A percentile compares a stretch with the other conserved stretches of the same genome.
These are phyloP conservation scores for Drosophila subsilvestris DNA, from an alignment of 2,888 invertebrate genomes.

Conservation along the genomic window DNA sequence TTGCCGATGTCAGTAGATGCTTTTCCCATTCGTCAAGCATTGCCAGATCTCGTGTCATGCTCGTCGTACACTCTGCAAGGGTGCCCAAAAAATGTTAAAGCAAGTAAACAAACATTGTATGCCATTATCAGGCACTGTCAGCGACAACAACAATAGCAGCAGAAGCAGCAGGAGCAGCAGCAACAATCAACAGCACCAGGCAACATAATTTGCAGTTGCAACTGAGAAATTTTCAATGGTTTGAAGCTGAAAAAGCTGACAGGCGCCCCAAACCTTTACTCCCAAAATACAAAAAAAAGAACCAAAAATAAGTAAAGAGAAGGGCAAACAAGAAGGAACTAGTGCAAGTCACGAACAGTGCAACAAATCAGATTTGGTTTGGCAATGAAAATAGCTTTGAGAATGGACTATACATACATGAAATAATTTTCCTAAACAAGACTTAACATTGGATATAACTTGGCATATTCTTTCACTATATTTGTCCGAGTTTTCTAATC, in stretches of 20 bases:
- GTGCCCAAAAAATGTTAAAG: constrained; percentile 61
- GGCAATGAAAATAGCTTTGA: neutral
- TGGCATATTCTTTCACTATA: too few relatives aligned
- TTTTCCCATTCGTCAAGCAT: neutral
- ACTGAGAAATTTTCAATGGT: constrained; percentile 73
- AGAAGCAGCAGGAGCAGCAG: constrained; percentile 26
- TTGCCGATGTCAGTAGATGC: neutral
- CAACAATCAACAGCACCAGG: constrained; percentile 63
- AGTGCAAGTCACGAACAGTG: constrained; percentile 25
- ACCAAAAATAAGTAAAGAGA: neutral
- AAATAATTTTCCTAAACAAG: neutral
- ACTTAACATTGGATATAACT: too few relatives aligned
- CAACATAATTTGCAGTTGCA: constrained; percentile 77
- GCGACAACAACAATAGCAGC: constrained; percentile 54
- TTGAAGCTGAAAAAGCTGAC: constrained; percentile 60
- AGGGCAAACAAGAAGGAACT: constrained; percentile 11
- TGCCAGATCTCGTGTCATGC: neutral
- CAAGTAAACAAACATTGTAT: constrained; percentile 77
- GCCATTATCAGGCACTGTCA: constrained; percentile 73
- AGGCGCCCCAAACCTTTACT: constrained; percentile 15
- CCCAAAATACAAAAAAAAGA: constrained; percentile 21
- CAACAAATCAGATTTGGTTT: neutral
- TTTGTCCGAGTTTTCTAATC: too few relatives aligned
- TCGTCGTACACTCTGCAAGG: neutral
- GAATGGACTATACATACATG: neutral